Conservation (phyloP, 2,888 invertebrate genomes). For the Caenorhabditis sulstoni region DNA sequence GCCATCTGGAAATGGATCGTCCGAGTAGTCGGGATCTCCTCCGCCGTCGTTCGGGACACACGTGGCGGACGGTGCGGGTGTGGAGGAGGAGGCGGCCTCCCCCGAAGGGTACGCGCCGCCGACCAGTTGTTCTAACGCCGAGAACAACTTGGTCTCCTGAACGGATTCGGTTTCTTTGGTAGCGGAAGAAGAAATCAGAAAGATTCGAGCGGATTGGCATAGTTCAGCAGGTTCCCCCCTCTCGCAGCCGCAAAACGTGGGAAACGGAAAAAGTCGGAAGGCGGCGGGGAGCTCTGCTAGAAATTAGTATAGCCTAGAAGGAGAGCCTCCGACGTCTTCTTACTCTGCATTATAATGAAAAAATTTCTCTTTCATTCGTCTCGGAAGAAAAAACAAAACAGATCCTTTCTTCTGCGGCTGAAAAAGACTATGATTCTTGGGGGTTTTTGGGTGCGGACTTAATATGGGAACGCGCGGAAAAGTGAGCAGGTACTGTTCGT, state of each 20-base stretch:
- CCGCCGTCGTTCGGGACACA: constrained; percentile 25
- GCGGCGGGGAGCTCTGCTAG: not conserved
- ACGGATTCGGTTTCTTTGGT: not conserved
- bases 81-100: constrained; percentile 24
- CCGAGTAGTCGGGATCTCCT: constrained; percentile 8
- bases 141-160: constrained; percentile 55
- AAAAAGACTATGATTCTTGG: no score
- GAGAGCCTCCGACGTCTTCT: constrained; percentile 7
- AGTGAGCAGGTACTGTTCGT: not conserved
- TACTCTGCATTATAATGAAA: constrained; percentile 18
- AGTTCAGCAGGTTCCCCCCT: not conserved
- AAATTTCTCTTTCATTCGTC: constrained; percentile 9
- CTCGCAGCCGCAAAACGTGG: not conserved
- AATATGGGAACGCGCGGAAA: not conserved
- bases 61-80: constrained; percentile 12
- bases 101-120: constrained; percentile 40
- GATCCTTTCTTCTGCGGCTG: not conserved
- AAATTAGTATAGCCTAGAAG: constrained; percentile 4
- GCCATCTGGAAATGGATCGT: constrained; percentile 63
- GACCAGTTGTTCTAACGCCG: constrained; percentile 57
- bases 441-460: not conserved
- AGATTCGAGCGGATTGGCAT: not conserved
- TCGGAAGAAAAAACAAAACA: constrained; percentile 1
- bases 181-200: constrained; percentile 3
- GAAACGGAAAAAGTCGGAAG: not conserved